These are phyloP conservation scores for Eptatretus atami DNA, from an alignment of 2,797 vertebrate genomes.

Conservation along the genomic window DNA sequence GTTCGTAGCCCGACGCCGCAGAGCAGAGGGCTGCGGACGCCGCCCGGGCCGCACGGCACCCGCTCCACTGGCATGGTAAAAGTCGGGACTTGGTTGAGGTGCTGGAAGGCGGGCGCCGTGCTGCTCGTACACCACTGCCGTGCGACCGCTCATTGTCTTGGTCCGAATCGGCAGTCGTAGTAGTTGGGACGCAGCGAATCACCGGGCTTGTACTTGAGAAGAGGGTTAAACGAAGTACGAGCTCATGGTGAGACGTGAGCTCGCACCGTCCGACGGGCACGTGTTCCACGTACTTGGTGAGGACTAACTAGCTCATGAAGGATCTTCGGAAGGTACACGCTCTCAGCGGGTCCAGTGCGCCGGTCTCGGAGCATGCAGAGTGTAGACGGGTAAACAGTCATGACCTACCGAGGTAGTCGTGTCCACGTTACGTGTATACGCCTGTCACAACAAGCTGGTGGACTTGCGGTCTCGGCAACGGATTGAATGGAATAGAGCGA, in stretches of 20 bases:
- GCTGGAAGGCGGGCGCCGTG: conserved; percentile 72
- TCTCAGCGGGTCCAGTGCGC: too few species aligned
- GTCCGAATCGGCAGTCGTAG: conserved; percentile 89
- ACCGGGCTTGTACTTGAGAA: conserved; percentile 98
- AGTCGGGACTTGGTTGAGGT: conserved; percentile 76
- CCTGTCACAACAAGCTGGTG: background rate
- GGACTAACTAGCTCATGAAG: too few species aligned
- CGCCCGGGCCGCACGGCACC: background rate
- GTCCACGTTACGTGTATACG: too few species aligned
- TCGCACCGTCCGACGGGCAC: too few species aligned
- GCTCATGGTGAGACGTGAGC: conserved; percentile 29
- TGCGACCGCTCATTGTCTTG: conserved; percentile 76
- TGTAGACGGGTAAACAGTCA: too few species aligned
- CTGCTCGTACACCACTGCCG: conserved; percentile 82
- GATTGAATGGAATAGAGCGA: conserved; percentile 1
- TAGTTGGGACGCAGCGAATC: conserved; percentile 87
- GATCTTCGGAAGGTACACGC: too few species aligned
- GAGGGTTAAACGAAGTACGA: conserved; percentile 98
- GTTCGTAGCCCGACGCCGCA: conserved; percentile 71
- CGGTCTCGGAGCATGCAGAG: too few species aligned
- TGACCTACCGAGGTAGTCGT: too few species aligned
- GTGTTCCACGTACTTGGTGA: too few species aligned
- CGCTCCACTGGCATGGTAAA: conserved; percentile 55
- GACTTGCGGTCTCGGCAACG: background rate
- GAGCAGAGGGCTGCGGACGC: conserved; percentile 27